Evolutionary conservation across 2,113 vertebrate species (phyloP).

Genomic region (Gnathonemus longibarbis): DNA sequence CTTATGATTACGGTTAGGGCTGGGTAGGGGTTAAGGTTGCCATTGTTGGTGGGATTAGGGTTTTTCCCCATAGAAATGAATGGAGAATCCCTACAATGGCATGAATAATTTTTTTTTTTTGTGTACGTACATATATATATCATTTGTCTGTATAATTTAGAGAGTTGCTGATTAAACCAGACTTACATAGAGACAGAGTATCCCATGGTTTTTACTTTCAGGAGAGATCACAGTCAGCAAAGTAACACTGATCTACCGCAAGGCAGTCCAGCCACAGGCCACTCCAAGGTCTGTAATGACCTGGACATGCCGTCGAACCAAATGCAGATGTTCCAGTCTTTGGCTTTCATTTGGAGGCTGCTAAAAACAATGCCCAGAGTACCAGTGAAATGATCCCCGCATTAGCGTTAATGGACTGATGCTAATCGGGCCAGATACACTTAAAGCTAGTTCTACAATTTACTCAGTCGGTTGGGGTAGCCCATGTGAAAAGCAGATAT

Average conservation of each 20-base stretch:
- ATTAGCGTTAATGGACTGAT: neutral
- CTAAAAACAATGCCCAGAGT: neutral
- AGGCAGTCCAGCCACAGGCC: conserved; percentile 51
- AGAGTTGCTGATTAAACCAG: conserved; percentile 53
- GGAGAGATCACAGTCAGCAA: conserved; percentile 48
- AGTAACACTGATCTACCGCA: conserved; percentile 44
- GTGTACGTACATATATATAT: neutral
- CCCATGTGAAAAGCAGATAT: neutral
- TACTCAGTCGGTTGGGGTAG: neutral
- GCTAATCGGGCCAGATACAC: neutral
- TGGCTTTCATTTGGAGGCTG: neutral
- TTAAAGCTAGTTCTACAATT: neutral
- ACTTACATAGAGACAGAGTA: conserved; percentile 55
- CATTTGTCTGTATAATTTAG: conserved; percentile 54
- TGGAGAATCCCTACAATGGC: too few relatives aligned
- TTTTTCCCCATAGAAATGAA: too few relatives aligned
- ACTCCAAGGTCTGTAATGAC: conserved; percentile 52
- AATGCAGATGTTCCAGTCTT: conserved; percentile 19
- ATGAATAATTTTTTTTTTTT: too few relatives aligned
- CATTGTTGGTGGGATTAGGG: too few relatives aligned
- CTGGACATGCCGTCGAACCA: conserved; percentile 40
- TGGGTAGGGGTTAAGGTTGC: neutral
- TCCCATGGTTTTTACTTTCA: conserved; percentile 47
- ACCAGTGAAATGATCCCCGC: neutral
- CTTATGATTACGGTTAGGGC: neutral